Conservation (phyloP, 2,113 vertebrate genomes). For the Hippoglossus stenolepis region DNA sequence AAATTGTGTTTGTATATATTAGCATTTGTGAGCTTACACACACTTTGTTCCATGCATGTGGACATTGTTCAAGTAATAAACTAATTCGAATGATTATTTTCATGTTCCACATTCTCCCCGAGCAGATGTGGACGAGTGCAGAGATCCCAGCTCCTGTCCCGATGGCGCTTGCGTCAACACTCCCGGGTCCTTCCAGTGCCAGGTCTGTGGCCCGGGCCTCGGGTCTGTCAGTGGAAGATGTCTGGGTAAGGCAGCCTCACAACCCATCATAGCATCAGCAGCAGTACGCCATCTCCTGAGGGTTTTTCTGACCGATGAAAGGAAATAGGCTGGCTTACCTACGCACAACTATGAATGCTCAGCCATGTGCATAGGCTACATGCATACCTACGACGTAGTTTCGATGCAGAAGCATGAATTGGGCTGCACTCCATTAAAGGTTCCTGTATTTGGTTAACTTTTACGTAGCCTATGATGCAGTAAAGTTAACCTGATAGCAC, state of each 20-base stretch:
- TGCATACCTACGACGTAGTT: neutral
- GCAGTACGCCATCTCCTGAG: constrained; percentile 8
- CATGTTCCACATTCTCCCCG: constrained; percentile 28
- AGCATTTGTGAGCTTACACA: constrained; percentile 8
- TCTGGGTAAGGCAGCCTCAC: constrained; percentile 84
- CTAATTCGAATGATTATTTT: constrained; percentile 31
- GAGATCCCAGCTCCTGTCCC: constrained; percentile 85
- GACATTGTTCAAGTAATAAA: constrained; percentile 32
- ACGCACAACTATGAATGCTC: no score
- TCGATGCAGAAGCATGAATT: no score
- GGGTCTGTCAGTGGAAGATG: constrained; percentile 83
- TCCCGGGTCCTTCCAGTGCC: constrained; percentile 87
- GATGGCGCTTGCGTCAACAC: constrained; percentile 86
- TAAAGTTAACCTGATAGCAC: constrained; percentile 41
- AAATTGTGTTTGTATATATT: constrained; percentile 15
- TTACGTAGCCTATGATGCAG: constrained; percentile 58
- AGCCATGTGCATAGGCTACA: no score
- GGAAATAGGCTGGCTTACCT: constrained; percentile 54
- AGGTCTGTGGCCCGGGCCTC: constrained; percentile 87
- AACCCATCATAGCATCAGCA: constrained; percentile 30
- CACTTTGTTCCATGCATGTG: constrained; percentile 9
- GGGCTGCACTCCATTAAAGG: constrained; percentile 2
- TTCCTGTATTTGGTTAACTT: constrained; percentile 65
- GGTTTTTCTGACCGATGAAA: constrained; percentile 38
- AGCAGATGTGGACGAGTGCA: constrained; percentile 84